These are phyloP conservation scores for Iguana delicatissima DNA, from an alignment of 2,797 vertebrate species.

Conservation along the genomic window DNA sequence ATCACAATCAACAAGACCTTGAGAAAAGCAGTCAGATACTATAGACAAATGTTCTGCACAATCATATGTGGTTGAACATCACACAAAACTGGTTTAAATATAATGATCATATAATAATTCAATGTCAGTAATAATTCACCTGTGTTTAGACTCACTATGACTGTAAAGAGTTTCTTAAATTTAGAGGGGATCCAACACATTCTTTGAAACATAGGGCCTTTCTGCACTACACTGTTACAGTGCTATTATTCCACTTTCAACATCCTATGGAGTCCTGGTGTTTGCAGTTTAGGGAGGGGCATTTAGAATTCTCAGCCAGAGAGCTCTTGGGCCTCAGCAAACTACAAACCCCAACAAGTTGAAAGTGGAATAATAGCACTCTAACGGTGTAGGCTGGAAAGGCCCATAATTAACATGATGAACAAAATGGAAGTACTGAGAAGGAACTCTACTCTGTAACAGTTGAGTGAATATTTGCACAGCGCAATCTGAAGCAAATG, in stretches of 20 bases:
- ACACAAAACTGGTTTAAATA: not conserved
- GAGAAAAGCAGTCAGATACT: not conserved
- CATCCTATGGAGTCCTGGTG: too few species aligned
- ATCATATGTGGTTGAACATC: not conserved
- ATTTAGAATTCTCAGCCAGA: too few species aligned
- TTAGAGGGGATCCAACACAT: not conserved
- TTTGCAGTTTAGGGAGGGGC: too few species aligned
- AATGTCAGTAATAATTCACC: not conserved
- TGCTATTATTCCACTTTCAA: too few species aligned
- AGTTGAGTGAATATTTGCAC: not conserved
- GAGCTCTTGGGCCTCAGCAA: too few species aligned
- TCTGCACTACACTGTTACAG: too few species aligned
- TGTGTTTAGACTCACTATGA: not conserved
- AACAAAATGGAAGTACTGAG: not conserved
- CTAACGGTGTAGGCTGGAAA: too few species aligned
- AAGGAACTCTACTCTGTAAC: not conserved
- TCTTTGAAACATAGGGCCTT: not conserved
- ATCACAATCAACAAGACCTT: not conserved
- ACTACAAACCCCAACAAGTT: too few species aligned
- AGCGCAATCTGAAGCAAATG: conserved; percentile 10
- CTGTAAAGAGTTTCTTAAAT: not conserved
- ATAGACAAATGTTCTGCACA: not conserved
- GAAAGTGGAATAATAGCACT: too few species aligned
- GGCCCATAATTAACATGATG: not conserved
- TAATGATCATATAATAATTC: not conserved